A percentile compares a stretch with the other conserved stretches of the same genome.
Evolutionary conservation across 2,888 invertebrate genomes (phyloP).

Genomic region (Athalia rosae): DNA sequence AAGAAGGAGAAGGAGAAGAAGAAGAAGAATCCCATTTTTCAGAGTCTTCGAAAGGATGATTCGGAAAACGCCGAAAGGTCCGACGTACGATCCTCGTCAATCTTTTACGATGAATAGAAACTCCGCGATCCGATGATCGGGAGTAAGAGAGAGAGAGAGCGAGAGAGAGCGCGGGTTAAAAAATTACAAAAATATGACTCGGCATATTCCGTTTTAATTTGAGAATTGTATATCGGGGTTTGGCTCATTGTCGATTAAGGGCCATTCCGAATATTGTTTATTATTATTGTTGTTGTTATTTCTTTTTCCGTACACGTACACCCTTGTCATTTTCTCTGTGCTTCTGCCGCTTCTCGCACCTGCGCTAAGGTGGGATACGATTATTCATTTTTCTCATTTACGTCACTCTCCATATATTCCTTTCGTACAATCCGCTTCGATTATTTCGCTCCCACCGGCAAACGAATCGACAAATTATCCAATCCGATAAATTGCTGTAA

Average conservation of each 20-base stretch:
- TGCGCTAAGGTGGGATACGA: background rate
- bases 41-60: background rate
- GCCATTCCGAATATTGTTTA: no score
- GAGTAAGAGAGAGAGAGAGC: background rate
- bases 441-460: no score
- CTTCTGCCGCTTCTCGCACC: background rate
- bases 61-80: background rate
- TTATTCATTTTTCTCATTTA: background rate
- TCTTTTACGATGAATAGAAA: background rate
- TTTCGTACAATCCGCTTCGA: no score
- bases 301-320: background rate
- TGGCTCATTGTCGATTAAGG: conserved; percentile 1
- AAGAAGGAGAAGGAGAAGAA: background rate
- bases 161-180: no score
- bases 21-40: background rate
- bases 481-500: background rate
- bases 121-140: background rate
- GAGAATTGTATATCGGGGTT: conserved; percentile 21
- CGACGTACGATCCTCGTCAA: background rate
- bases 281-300: no score
- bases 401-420: background rate
- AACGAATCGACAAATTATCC: background rate
- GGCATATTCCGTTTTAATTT: conserved; percentile 27
- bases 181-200: conserved; percentile 35
- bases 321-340: conserved; percentile 28